A percentile compares a stretch with the other conserved stretches of the same genome.
phyloP scores from a whole-genome alignment of 2,797 vertebrate species.

The Synanceia verrucosa region DNA sequence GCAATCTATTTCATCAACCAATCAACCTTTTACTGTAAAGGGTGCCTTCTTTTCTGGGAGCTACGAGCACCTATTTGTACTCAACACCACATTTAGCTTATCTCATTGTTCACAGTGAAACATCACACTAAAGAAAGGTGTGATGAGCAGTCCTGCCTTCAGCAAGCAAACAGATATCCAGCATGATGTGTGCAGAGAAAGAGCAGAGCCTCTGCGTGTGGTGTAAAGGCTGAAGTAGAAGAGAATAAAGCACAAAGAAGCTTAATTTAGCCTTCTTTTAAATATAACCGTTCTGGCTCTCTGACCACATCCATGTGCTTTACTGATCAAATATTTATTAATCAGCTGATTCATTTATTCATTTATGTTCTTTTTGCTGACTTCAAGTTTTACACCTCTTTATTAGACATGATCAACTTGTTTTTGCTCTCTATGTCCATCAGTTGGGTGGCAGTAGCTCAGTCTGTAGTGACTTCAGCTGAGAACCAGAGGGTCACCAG shows the following conservation, averaged over 20 bases:
- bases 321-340: too few relatives aligned
- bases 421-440: too few relatives aligned
- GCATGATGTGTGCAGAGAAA: not conserved
- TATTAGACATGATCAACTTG: too few relatives aligned
- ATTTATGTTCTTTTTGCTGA: too few relatives aligned
- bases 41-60: not conserved
- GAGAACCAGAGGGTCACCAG: too few relatives aligned
- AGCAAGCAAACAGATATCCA: not conserved
- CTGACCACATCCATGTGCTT: too few relatives aligned
- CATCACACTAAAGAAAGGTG: not conserved
- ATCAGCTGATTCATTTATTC: too few relatives aligned
- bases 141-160: not conserved
- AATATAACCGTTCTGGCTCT: too few relatives aligned
- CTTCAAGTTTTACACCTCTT: too few relatives aligned
- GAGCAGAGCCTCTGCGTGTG: not conserved
- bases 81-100: not conserved
- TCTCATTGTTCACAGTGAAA: not conserved
- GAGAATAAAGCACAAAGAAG: not conserved
- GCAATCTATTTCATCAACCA: not conserved
- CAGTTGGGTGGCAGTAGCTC: too few relatives aligned
- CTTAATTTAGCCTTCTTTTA: too few relatives aligned
- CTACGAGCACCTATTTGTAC: not conserved
- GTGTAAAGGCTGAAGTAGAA: not conserved
- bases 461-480: too few relatives aligned
- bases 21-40: not conserved